Base-by-base conservation (phyloP, 2,797 vertebrate genomes). In the Chelonia mydas region DNA sequence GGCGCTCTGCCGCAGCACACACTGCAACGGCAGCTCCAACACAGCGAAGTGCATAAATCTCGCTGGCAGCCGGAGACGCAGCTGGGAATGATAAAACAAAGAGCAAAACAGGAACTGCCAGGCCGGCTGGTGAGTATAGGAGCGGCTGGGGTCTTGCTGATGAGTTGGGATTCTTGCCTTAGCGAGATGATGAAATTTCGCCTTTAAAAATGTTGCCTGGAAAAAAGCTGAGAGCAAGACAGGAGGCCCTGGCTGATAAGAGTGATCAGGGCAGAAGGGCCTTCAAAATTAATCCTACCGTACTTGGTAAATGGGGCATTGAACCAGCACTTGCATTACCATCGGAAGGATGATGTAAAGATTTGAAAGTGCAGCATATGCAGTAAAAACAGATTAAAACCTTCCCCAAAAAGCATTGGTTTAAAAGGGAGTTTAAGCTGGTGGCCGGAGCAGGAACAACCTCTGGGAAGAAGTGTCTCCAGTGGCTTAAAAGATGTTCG, bases 61-160 rank as follows among this genome's bases (percentile, higher is more conserved):
- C 81, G 31, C 61, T 54, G 31, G 81, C 7, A 92, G 37, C 23
- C 94, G n/a, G 57, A 93, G 61, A 82, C 11, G 0, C 3, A 87
- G 90, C 57, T 25, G 7, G 83, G 82, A 88, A 98, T 97, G 97
- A 98, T 98, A 97, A 98, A 96, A 87, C 97, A 96, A 54, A 94
- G 96, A 90, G 89, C 90, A 77, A 98, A 97, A 77, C 93, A 95
- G 81, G 98, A 98, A 45, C 94, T 96, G 50, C 96, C 84, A 0
- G 94, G 97, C 47, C 2, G 86, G 31, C 77, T 97, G 95, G 97
- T 98, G 82, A 97, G 97, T 95, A 57, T 86, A 86, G 51, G 78
- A 83, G 65, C 3, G 4, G 84, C 82, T 89, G 84, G 6, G 9
- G 93, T 55, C 72, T 86, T 94, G 76, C 33, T 90, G 84, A 91